These are phyloP conservation scores for Melanotus villosus DNA, from an alignment of 2,888 invertebrate genomes.

Conservation along the genomic window DNA sequence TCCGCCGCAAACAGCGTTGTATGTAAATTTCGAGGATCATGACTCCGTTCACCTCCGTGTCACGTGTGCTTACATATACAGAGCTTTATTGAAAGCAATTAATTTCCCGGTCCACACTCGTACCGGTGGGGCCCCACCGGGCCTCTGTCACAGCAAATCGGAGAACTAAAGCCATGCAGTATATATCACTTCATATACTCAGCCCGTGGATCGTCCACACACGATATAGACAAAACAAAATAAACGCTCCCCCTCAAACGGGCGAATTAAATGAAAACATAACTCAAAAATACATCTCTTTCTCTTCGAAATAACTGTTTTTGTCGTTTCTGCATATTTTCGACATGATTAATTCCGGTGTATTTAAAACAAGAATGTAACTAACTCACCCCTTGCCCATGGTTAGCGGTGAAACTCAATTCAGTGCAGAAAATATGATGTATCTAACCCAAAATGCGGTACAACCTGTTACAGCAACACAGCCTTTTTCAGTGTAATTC, in stretches of 20 bases:
- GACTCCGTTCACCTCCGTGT: slow-evolving; percentile 41
- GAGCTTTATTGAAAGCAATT: slow-evolving; percentile 50
- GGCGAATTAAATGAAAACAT: slow-evolving; percentile 20
- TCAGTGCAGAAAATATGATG: no score
- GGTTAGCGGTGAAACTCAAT: no score
- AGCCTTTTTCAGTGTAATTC: no score
- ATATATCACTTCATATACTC: slow-evolving; percentile 23
- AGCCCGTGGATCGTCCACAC: slow-evolving; percentile 7
- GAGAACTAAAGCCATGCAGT: slow-evolving; percentile 21
- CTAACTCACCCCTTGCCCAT: background rate
- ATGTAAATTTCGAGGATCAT: slow-evolving; percentile 45
- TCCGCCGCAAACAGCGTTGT: slow-evolving; percentile 37
- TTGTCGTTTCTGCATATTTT: slow-evolving; percentile 19
- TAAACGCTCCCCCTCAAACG: slow-evolving; percentile 17
- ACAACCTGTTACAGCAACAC: no score
- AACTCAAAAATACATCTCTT: slow-evolving; percentile 22
- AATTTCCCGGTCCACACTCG: slow-evolving; percentile 42
- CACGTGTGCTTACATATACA: slow-evolving; percentile 45
- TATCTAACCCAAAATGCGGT: no score
- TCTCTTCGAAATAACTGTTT: slow-evolving; percentile 14
- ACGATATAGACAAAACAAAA: slow-evolving; percentile 19
- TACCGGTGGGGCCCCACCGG: slow-evolving; percentile 24
- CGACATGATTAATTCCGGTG: slow-evolving; percentile 14
- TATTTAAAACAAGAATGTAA: slow-evolving; percentile 11
- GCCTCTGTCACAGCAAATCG: slow-evolving; percentile 34